phyloP scores from a whole-genome alignment of 1,140 invertebrate genomes.

The Atta colombica region DNA sequence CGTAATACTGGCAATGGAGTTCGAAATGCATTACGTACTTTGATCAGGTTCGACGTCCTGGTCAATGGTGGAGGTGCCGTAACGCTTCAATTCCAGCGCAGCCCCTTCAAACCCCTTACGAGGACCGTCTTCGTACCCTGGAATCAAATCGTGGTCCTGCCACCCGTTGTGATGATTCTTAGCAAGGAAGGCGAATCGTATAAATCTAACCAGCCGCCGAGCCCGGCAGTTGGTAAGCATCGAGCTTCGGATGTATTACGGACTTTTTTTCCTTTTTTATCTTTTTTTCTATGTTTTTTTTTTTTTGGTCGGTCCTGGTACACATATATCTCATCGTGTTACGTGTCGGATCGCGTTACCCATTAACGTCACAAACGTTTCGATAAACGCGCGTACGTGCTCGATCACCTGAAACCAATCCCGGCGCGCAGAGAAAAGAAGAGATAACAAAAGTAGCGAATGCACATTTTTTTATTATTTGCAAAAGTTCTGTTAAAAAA shows the following conservation, averaged over 20 bases:
- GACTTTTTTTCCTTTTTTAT: conserved; percentile 28
- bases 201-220: conserved; percentile 84
- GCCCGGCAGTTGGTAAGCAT: conserved; percentile 82
- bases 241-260: conserved; percentile 33
- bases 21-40: conserved; percentile 72
- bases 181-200: conserved; percentile 90
- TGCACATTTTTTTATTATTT: conserved; percentile 7
- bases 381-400: conserved; percentile 60
- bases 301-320: conserved; percentile 44
- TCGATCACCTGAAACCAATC: conserved; percentile 41
- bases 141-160: conserved; percentile 97
- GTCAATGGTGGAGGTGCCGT: conserved; percentile 99
- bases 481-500: neutral
- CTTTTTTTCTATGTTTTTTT: conserved; percentile 23
- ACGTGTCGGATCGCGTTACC: conserved; percentile 42
- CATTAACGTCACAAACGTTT: conserved; percentile 58
- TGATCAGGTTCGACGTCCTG: conserved; percentile 97
- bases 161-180: conserved; percentile 94
- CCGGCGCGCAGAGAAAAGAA: conserved; percentile 15
- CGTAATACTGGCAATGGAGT: conserved; percentile 54
- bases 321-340: conserved; percentile 52
- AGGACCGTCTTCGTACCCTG: conserved; percentile 97
- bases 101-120: conserved; percentile 95
- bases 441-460: conserved; percentile 42
- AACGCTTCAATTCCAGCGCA: conserved; percentile 97